phyloP scores from a whole-genome alignment of 1,140 invertebrate species.

The Notospermus geniculatus region DNA sequence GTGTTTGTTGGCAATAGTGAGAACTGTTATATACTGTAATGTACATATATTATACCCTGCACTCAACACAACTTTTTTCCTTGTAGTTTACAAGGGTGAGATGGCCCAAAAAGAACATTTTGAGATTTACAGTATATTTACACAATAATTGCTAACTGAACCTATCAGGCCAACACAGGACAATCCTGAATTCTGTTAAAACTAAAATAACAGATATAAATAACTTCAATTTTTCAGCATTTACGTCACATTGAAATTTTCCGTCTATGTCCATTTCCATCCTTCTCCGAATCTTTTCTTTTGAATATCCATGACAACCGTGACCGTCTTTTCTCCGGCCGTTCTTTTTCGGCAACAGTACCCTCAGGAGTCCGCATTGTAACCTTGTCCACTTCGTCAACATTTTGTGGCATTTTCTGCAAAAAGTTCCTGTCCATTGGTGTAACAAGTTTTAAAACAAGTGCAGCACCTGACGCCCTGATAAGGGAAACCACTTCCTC shows the following conservation, averaged over 20 bases:
- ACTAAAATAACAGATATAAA: no score
- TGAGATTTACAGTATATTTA: no score
- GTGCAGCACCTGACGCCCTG: constrained; percentile 66
- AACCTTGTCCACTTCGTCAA: not conserved
- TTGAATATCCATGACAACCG: constrained; percentile 46
- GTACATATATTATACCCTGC: no score
- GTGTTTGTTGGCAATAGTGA: no score
- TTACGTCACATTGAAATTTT: not conserved
- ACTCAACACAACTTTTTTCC: no score
- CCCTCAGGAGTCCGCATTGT: not conserved
- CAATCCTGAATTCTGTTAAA: no score
- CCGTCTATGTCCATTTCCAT: constrained; percentile 30
- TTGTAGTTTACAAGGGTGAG: no score
- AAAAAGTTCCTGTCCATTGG: constrained; percentile 80
- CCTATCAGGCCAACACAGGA: no score
- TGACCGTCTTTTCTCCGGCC: constrained; percentile 31
- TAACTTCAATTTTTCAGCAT: no score
- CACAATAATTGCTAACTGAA: no score
- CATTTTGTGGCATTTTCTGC: constrained; percentile 55
- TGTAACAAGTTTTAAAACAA: constrained; percentile 80
- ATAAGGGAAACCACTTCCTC: constrained; percentile 87
- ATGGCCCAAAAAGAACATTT: no score
- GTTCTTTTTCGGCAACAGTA: not conserved
- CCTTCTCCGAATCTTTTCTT: constrained; percentile 39
- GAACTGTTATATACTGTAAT: no score